Conservation (phyloP, 2,113 vertebrate species). For the Bubo blakistoni region DNA sequence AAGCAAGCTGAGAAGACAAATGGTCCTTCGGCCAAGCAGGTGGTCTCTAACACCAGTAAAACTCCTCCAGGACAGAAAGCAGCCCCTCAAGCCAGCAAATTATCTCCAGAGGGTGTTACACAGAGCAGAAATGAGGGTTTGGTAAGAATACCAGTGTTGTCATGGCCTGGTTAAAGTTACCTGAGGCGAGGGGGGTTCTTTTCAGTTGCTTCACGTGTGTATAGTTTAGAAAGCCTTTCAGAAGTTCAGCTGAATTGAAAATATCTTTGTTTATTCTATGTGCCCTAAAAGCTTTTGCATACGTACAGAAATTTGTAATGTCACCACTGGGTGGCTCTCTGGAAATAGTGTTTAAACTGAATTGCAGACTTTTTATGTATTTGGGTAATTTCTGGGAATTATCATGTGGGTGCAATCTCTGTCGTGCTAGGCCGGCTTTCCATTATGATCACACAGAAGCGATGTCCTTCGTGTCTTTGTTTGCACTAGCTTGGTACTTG, state of each 20-base stretch:
- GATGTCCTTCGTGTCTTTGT: not conserved
- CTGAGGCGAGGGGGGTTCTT: not conserved
- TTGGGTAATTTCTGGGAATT: not conserved
- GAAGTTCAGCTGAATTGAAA: not conserved
- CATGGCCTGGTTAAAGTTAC: not conserved
- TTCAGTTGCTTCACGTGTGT: accelerated
- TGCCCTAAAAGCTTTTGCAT: not conserved
- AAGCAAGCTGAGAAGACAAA: not conserved
- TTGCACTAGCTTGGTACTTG: not conserved
- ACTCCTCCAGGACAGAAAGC: not conserved
- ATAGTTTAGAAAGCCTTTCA: not conserved
- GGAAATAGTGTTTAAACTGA: not conserved
- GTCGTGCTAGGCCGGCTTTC: not conserved
- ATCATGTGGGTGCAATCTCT: not conserved
- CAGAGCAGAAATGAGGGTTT: not conserved
- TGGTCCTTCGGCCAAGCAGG: not conserved
- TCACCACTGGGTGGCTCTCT: not conserved
- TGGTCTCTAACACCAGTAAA: not conserved
- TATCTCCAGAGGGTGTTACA: not conserved
- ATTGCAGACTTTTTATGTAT: not conserved
- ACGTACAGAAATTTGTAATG: accelerated
- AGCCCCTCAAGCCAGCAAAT: not conserved
- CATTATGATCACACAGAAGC: not conserved
- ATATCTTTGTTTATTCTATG: not conserved
- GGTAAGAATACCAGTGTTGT: not conserved